Percentiles rank a stretch among this genome's conserved stretches.
These are phyloP conservation scores for Melanogrammus aeglefinus DNA, from an alignment of 2,797 vertebrate species.

Conservation along the genomic window DNA sequence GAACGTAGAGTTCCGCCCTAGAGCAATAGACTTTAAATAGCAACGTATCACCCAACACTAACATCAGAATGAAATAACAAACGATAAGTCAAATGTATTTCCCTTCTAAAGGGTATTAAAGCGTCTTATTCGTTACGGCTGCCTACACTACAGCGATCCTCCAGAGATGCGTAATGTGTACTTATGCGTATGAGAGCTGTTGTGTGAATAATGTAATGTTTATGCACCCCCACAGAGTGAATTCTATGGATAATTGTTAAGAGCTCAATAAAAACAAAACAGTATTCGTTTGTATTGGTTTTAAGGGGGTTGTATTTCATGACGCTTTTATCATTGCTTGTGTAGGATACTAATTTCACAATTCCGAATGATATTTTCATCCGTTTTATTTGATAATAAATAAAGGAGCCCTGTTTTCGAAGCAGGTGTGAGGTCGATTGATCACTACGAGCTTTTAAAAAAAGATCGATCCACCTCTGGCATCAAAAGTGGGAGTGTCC, in stretches of 20 bases:
- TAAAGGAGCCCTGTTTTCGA: not conserved
- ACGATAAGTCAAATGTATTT: not conserved
- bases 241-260: not conserved
- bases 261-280: not conserved
- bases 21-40: no score
- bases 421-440: not conserved
- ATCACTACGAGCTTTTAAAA: not conserved
- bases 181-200: no score
- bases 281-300: not conserved
- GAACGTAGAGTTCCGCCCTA: no score
- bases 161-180: no score
- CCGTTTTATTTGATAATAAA: not conserved
- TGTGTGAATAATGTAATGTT: no score
- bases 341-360: not conserved
- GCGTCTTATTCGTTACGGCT: no score
- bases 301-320: not conserved
- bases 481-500: not conserved
- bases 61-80: not conserved
- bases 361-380: not conserved
- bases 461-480: not conserved
- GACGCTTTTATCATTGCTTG: not conserved
- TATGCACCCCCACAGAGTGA: no score
- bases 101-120: no score
- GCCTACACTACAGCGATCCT: no score
- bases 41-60: no score